phyloP scores from a whole-genome alignment of 2,797 vertebrate species.

The Todus mexicanus region DNA sequence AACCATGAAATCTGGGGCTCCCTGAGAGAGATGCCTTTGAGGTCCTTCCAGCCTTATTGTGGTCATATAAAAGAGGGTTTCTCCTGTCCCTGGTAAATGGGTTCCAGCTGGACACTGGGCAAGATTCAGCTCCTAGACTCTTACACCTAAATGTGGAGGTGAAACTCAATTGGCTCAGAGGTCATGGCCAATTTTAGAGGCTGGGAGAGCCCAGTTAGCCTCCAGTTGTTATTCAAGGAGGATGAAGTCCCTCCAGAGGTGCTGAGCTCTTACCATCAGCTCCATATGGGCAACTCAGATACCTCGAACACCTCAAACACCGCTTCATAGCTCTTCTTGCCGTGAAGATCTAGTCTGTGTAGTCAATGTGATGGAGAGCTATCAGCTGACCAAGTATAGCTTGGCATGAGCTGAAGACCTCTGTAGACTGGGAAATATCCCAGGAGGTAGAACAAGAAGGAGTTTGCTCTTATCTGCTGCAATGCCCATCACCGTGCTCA shows the following conservation, averaged over 20 bases:
- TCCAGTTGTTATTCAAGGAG: background rate
- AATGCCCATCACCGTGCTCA: background rate
- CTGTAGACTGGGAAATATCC: background rate
- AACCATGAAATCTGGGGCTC: background rate
- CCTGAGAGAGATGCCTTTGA: accelerated
- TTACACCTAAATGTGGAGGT: background rate
- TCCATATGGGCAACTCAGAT: accelerated
- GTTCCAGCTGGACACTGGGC: background rate
- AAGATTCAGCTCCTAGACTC: background rate
- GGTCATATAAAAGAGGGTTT: background rate
- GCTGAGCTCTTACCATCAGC: accelerated
- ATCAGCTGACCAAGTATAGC: background rate
- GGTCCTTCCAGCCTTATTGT: background rate
- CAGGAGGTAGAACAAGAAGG: background rate
- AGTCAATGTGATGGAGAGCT: background rate
- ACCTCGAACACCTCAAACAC: background rate
- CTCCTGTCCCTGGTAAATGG: accelerated
- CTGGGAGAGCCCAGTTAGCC: background rate
- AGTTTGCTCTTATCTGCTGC: background rate
- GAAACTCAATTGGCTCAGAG: background rate
- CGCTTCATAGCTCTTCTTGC: background rate
- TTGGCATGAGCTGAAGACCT: background rate
- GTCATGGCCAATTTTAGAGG: accelerated
- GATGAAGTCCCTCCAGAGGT: background rate
- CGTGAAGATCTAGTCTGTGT: background rate